Evolutionary conservation across 2,797 vertebrate genomes (phyloP), one percentile per base, ranked within the genome.

Genomic region (Labeo calbasu): DNA sequence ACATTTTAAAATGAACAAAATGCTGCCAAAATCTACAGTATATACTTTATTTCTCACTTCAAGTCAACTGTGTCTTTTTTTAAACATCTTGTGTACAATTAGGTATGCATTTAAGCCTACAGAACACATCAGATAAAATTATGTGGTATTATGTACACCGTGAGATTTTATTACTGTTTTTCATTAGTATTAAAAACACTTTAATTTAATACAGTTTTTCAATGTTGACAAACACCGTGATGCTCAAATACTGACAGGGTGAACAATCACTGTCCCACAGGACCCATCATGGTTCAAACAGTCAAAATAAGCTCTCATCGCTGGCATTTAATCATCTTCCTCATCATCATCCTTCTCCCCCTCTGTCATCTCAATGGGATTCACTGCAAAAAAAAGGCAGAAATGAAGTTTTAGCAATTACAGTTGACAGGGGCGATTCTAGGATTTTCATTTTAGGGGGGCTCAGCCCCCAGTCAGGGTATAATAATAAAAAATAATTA

Each of bases 321-420:
- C 12, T 40, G 48, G 2, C 32, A 66, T n/a, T 68, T 32, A 69
- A 84, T 53, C 25, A 71, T 78, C 65, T 91, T 90, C 87, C 86
- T 66, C 81, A 1, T 79, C 76, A 2, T 40, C 57, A 1, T 73
- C 77, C 32, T 76, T 53, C 2, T 76, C 73, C 12, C 12, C 77
- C 6, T 81, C 83, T 5, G 51, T 28, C 48, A 73, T 85, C 72
- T 89, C 88, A 65, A 76, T 61, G 32, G 88, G 81, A 83, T 86
- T 87, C 46, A 89, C 88, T 87, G 73, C 17, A 77, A 84, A 69
- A 28, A 36, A 15, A 28, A 15, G 6, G 14, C 8, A 71, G 14
- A 50, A 28, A 25, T 15, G 0, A 2, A 19, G 25, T 48, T n/a
- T 69, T 79, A 50, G 10, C 75, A 57, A n/a, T 10, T 32, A 32